phyloP scores from a whole-genome alignment of 2,113 vertebrate species.

The Rhea americana region DNA sequence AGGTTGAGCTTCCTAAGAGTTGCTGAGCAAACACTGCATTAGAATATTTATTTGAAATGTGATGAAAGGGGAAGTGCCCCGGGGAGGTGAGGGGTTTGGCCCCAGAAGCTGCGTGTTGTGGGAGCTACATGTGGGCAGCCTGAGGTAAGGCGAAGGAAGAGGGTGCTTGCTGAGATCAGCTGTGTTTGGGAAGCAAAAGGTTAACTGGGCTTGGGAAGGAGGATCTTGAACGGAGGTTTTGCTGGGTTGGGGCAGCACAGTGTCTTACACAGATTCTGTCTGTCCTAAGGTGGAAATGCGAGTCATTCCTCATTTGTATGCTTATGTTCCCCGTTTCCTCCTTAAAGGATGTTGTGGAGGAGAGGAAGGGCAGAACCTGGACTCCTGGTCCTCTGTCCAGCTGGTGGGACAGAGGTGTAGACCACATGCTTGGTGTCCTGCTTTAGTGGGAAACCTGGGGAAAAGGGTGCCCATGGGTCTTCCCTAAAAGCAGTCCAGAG shows the following conservation, averaged over 20 bases:
- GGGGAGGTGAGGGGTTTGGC: accelerated
- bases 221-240: background rate
- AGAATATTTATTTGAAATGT: background rate
- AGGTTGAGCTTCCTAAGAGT: background rate
- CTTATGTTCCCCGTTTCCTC: background rate
- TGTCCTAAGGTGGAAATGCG: accelerated
- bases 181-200: background rate
- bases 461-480: background rate
- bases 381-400: background rate
- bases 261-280: background rate
- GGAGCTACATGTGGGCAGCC: background rate
- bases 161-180: background rate
- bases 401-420: background rate
- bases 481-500: background rate
- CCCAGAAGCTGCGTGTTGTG: accelerated
- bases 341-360: background rate
- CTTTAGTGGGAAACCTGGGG: accelerated
- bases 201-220: background rate
- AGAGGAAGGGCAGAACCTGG: background rate
- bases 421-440: accelerated
- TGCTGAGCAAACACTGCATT: background rate
- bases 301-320: background rate
- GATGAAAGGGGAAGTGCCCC: background rate
- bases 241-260: background rate
- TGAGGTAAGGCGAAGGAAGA: background rate